Conservation (phyloP, 2,797 vertebrate species). For the Champsocephalus gunnari region DNA sequence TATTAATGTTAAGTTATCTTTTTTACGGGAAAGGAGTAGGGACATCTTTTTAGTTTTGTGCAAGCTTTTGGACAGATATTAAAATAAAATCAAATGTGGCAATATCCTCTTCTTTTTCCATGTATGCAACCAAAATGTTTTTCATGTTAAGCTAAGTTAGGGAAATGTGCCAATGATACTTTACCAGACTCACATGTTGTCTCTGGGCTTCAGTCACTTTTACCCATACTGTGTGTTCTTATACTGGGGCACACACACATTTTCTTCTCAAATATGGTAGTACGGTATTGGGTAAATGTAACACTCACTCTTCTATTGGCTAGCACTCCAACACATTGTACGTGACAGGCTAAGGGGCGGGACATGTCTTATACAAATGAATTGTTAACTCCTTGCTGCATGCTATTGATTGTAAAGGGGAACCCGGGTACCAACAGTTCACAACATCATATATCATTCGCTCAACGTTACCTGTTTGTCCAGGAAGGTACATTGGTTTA, state of each 20-base stretch:
- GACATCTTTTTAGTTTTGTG: too few species aligned
- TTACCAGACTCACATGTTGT: neutral
- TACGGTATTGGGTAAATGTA: too few species aligned
- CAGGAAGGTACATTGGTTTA: conserved; percentile 91
- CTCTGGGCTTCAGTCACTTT: neutral
- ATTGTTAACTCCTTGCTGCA: too few species aligned
- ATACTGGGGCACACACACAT: neutral
- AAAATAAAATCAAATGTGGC: too few species aligned
- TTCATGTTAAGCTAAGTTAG: neutral
- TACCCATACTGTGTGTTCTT: neutral
- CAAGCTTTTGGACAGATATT: too few species aligned
- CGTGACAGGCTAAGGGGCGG: too few species aligned
- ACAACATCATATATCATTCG: neutral
- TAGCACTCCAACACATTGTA: too few species aligned
- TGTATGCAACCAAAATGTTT: neutral
- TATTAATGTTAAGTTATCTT: neutral
- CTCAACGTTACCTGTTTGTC: conserved; percentile 79
- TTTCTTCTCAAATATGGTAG: neutral
- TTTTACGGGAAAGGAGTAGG: too few species aligned
- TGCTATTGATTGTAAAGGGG: neutral
- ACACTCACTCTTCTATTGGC: too few species aligned
- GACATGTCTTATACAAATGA: too few species aligned
- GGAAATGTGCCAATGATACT: neutral
- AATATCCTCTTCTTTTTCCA: neutral
- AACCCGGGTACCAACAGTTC: neutral